These are phyloP conservation scores for Drosophila lutescens DNA, from an alignment of 2,888 invertebrate species.

Conservation along the genomic window DNA sequence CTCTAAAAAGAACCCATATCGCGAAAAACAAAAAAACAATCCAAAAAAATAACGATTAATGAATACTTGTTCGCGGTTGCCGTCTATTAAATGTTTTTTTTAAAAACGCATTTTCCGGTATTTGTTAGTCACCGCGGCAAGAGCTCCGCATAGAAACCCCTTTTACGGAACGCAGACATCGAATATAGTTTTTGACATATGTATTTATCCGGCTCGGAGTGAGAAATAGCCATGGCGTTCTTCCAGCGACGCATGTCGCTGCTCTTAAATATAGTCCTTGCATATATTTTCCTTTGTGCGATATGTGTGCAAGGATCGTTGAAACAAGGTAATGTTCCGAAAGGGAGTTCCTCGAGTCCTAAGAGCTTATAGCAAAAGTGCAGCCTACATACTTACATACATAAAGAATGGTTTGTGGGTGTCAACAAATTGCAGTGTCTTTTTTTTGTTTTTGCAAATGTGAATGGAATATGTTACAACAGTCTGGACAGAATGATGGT, in stretches of 20 bases:
- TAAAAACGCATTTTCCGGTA: slow-evolving; percentile 13
- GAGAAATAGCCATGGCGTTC: slow-evolving; percentile 51
- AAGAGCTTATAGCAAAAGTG: slow-evolving; percentile 9
- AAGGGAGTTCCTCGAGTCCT: not conserved
- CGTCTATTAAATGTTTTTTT: slow-evolving; percentile 29
- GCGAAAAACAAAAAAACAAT: slow-evolving; percentile 22
- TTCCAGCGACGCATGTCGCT: slow-evolving; percentile 43
- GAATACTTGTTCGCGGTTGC: slow-evolving; percentile 33
- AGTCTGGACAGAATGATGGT: not conserved
- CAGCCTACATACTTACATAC: slow-evolving; percentile 9
- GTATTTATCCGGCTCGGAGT: slow-evolving; percentile 45
- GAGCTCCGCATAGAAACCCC: not conserved
- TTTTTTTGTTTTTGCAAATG: slow-evolving; percentile 24
- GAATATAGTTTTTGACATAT: slow-evolving; percentile 36
- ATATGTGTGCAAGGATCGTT: slow-evolving; percentile 55
- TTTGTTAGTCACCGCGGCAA: slow-evolving; percentile 7
- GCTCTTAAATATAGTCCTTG: slow-evolving; percentile 37
- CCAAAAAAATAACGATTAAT: slow-evolving; percentile 37
- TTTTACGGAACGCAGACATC: slow-evolving; percentile 25
- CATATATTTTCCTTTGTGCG: slow-evolving; percentile 26
- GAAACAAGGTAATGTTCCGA: slow-evolving; percentile 46
- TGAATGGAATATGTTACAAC: slow-evolving; percentile 10
- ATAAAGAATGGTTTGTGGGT: slow-evolving; percentile 22
- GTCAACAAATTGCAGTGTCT: slow-evolving; percentile 30
- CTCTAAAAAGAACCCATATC: not conserved